These are phyloP conservation scores for Dipodomys merriami DNA, from an alignment of 2,113 vertebrate genomes.

Conservation along the genomic window DNA sequence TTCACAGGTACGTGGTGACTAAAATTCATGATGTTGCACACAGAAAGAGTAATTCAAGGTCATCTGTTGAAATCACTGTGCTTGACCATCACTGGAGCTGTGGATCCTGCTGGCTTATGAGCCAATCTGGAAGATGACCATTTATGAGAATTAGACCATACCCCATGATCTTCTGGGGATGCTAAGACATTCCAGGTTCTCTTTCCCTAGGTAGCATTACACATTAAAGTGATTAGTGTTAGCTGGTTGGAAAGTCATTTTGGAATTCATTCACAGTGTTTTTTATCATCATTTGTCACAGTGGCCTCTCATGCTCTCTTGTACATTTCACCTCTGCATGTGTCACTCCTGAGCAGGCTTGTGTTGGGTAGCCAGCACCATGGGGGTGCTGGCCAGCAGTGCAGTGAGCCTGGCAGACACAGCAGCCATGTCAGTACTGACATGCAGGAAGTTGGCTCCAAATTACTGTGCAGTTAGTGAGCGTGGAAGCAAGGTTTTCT, in stretches of 20 bases:
- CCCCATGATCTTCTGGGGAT: background rate
- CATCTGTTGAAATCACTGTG: background rate
- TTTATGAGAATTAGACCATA: slow-evolving; percentile 29
- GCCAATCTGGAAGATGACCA: background rate
- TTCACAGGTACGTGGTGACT: slow-evolving; percentile 11
- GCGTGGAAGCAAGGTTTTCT: slow-evolving; percentile 19
- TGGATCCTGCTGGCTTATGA: background rate
- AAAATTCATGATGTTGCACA: too few relatives aligned
- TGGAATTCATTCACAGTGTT: background rate
- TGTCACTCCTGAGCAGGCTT: slow-evolving; percentile 61
- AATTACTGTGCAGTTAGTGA: background rate
- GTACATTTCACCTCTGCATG: slow-evolving; percentile 74
- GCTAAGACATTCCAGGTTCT: background rate
- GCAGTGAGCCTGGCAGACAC: background rate
- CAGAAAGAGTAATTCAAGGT: background rate
- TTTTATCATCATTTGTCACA: background rate
- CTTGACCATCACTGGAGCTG: background rate
- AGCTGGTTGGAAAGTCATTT: slow-evolving; percentile 21
- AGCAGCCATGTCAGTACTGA: too few relatives aligned
- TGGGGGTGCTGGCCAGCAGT: background rate
- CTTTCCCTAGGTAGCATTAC: background rate
- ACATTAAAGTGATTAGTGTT: background rate
- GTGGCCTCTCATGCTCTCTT: slow-evolving; percentile 57
- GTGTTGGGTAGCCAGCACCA: too few relatives aligned
- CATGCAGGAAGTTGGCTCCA: too few relatives aligned